Evolutionary conservation across 2,113 vertebrate species (phyloP).

Genomic region (Cercocebus atys): DNA sequence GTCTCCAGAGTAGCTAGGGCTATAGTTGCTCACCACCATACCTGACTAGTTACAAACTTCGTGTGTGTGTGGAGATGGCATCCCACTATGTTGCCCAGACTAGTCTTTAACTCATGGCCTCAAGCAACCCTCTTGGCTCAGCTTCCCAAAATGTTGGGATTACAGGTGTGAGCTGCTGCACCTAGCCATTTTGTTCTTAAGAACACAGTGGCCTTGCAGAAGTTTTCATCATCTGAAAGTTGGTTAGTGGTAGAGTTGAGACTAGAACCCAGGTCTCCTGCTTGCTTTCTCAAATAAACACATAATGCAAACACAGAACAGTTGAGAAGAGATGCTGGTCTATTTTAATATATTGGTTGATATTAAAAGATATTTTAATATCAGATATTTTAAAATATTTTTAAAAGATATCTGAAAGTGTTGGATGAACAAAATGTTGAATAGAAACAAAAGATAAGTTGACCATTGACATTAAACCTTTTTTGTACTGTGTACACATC

Average conservation of each 20-base stretch:
- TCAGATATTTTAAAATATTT: rapidly evolving
- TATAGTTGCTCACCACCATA: too few relatives aligned
- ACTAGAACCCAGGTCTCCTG: not conserved
- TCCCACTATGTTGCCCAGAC: too few relatives aligned
- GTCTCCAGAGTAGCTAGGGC: too few relatives aligned
- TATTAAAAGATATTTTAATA: too few relatives aligned
- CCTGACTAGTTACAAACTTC: too few relatives aligned
- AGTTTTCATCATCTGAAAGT: not conserved
- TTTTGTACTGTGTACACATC: not conserved
- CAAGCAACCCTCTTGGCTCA: too few relatives aligned
- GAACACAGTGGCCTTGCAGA: not conserved
- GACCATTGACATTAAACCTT: not conserved
- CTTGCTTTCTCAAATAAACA: not conserved
- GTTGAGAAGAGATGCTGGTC: not conserved
- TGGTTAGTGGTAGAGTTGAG: not conserved
- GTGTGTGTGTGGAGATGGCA: too few relatives aligned
- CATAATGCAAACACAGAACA: not conserved
- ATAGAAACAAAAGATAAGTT: not conserved
- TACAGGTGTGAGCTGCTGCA: too few relatives aligned
- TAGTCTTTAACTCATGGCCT: too few relatives aligned
- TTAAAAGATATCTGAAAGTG: not conserved
- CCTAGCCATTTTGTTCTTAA: not conserved
- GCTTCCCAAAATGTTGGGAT: too few relatives aligned
- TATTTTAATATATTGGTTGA: not conserved
- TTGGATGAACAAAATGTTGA: not conserved